phyloP scores from a whole-genome alignment of 2,888 invertebrate species.

The Coremacera marginata region DNA sequence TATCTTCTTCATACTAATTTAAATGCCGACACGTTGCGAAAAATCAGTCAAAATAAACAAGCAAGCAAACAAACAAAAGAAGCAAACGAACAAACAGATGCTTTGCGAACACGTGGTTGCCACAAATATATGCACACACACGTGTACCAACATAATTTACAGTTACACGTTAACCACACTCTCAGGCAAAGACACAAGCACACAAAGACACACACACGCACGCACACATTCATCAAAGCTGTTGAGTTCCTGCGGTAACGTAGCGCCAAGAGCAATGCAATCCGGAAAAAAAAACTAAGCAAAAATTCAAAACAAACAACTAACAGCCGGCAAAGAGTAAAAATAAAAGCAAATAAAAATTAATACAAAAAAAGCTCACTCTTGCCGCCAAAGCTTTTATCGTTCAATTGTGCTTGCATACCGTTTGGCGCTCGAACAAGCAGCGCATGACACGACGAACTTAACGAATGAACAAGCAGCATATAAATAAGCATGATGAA shows the following conservation, averaged over 20 bases:
- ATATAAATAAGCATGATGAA: constrained; percentile 43
- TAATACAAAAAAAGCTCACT: neutral
- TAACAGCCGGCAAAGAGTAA: neutral
- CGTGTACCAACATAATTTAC: neutral
- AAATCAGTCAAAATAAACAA: constrained; percentile 6
- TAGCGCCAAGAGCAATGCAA: neutral
- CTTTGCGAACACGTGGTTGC: constrained; percentile 21
- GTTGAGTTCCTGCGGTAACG: constrained; percentile 22
- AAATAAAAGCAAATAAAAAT: neutral
- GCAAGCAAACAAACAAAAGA: neutral
- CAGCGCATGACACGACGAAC: constrained; percentile 1
- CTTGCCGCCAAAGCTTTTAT: constrained; percentile 6
- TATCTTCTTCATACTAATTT: neutral
- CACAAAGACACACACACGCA: too few species aligned
- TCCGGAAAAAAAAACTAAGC: neutral
- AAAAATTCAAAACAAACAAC: constrained; percentile 12
- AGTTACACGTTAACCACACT: neutral
- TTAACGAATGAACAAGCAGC: neutral
- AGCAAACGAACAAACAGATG: neutral
- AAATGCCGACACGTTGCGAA: neutral
- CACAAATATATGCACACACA: constrained; percentile 6
- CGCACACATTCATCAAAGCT: constrained; percentile 6
- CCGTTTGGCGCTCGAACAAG: neutral
- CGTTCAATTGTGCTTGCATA: neutral
- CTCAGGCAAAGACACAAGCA: neutral